Percentiles rank a stretch among this genome's conserved stretches.
phyloP scores from a whole-genome alignment of 2,113 vertebrate genomes.

The Epinephelus fuscoguttatus region DNA sequence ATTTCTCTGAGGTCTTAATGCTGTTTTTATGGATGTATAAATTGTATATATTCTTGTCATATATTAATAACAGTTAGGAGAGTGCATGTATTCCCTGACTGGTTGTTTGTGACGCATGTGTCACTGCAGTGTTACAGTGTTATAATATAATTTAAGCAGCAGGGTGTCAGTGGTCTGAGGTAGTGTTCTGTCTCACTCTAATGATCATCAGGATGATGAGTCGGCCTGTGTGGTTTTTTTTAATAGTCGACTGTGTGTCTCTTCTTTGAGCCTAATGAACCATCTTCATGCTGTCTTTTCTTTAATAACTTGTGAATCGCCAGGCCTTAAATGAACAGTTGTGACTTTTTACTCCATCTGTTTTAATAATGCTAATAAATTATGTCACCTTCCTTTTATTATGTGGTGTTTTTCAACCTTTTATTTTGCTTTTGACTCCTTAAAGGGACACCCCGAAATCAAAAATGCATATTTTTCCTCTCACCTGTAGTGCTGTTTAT shows the following conservation, averaged over 20 bases:
- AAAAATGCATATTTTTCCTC: too few relatives aligned
- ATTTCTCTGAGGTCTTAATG: constrained; percentile 50
- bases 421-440: neutral
- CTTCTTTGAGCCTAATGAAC: constrained; percentile 28
- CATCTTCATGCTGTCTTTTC: constrained; percentile 24
- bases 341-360: constrained; percentile 1
- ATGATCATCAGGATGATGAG: neutral
- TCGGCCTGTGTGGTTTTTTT: neutral
- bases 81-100: constrained; percentile 44
- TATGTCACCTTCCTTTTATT: constrained; percentile 29
- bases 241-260: constrained; percentile 20
- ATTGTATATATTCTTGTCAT: constrained; percentile 73
- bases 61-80: constrained; percentile 53
- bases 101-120: constrained; percentile 23
- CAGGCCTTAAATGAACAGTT: neutral
- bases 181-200: constrained; percentile 24
- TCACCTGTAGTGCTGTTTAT: too few relatives aligned
- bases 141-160: constrained; percentile 55
- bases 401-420: neutral
- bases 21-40: constrained; percentile 77
- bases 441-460: neutral
- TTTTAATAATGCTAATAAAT: constrained; percentile 59
- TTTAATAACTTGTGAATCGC: constrained; percentile 34
- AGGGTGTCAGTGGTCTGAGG: constrained; percentile 39
- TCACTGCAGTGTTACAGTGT: constrained; percentile 45